Evolutionary conservation across 2,113 vertebrate genomes (phyloP).

Genomic region (Daubentonia madagascariensis): DNA sequence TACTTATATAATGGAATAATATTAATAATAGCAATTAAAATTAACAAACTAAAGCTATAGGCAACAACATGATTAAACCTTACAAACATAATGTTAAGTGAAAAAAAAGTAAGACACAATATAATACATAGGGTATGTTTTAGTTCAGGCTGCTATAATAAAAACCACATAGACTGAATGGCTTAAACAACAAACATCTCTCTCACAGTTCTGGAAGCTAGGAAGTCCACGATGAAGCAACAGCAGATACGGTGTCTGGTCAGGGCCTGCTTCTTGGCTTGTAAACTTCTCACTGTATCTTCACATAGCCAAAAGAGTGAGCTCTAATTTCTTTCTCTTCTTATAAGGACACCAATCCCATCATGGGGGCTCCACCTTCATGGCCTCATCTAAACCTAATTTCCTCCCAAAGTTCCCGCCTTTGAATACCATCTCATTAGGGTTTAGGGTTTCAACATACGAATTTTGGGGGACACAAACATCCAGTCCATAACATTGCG

Average conservation of each 20-base stretch:
- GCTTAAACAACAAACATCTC: neutral
- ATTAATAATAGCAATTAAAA: neutral
- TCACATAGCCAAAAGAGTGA: neutral
- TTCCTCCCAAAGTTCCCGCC: neutral
- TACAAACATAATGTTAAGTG: neutral
- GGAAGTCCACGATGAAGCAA: neutral
- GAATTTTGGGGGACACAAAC: neutral
- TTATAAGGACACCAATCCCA: neutral
- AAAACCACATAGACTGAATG: neutral
- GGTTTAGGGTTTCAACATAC: neutral
- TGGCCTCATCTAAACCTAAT: neutral
- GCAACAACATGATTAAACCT: neutral
- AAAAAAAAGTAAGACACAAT: neutral
- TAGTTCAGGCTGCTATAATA: neutral
- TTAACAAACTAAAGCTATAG: neutral
- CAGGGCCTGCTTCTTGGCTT: neutral
- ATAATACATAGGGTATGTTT: neutral
- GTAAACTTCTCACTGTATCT: neutral
- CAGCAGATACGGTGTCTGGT: neutral
- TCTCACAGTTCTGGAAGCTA: neutral
- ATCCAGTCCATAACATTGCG: neutral
- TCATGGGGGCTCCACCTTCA: neutral
- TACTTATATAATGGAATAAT: neutral
- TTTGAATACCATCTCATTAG: neutral
- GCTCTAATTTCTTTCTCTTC: neutral